Conservation (phyloP, 2,888 invertebrate species). For the Aspidiotus destructor region DNA sequence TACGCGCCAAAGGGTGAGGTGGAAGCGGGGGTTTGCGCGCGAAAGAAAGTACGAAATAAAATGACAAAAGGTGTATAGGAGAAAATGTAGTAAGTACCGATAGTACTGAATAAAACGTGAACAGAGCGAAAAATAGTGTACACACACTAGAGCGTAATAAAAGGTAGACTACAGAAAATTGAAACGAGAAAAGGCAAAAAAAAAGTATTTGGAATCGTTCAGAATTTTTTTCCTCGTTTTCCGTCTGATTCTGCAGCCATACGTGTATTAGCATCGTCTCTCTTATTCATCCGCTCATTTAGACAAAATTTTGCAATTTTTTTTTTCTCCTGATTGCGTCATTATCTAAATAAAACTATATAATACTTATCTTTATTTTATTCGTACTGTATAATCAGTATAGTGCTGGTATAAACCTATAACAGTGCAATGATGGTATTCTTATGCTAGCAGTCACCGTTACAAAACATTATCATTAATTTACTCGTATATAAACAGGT, state of each 20-base stretch:
- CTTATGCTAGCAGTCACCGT: background rate
- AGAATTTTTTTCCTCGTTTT: constrained; percentile 20
- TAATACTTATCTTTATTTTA: too few relatives aligned
- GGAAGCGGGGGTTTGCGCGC: background rate
- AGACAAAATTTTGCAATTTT: background rate
- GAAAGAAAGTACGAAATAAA: constrained; percentile 19
- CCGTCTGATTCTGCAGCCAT: background rate
- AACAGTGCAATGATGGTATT: background rate
- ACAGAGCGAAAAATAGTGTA: constrained; percentile 4
- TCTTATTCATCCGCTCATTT: too few relatives aligned
- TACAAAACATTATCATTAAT: constrained; percentile 4
- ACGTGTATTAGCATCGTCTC: too few relatives aligned
- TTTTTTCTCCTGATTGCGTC: background rate
- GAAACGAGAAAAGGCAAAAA: constrained; percentile 16
- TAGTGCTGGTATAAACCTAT: too few relatives aligned
- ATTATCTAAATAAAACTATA: too few relatives aligned
- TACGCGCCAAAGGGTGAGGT: background rate
- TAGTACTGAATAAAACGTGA: constrained; percentile 11
- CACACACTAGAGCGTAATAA: background rate
- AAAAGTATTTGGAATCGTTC: constrained; percentile 25
- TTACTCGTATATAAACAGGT: background rate
- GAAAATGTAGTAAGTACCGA: constrained; percentile 16
- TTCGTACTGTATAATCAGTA: too few relatives aligned
- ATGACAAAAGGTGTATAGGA: constrained; percentile 27
- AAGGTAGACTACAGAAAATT: background rate